phyloP scores from a whole-genome alignment of 2,888 invertebrate species.

The Parnassius smintheus region DNA sequence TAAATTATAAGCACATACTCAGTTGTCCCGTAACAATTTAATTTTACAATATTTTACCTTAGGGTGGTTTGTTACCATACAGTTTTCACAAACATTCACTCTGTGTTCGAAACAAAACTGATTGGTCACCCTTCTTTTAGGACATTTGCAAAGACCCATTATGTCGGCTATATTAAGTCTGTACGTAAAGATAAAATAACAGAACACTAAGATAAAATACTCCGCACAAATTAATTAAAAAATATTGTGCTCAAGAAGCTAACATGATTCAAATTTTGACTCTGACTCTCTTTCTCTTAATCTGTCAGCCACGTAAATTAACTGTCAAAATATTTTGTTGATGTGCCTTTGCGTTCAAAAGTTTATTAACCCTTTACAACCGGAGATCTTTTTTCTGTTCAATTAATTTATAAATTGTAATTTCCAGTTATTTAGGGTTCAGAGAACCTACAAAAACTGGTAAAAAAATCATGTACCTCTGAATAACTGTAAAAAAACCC shows the following conservation, averaged over 20 bases:
- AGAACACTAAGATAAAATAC: too few species aligned
- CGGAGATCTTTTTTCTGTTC: too few species aligned
- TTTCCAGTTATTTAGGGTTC: too few species aligned
- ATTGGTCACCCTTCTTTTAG: conserved; percentile 97
- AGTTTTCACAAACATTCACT: conserved; percentile 99
- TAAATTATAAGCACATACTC: background rate
- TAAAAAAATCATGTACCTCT: too few species aligned
- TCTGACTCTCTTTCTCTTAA: conserved; percentile 11
- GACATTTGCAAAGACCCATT: conserved; percentile 99
- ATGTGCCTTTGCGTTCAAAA: conserved; percentile 34
- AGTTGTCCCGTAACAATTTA: background rate
- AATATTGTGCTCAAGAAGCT: too few species aligned
- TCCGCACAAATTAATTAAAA: too few species aligned
- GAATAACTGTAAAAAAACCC: too few species aligned
- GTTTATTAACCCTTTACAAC: too few species aligned
- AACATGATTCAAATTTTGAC: too few species aligned
- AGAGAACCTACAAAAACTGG: too few species aligned
- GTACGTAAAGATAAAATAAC: too few species aligned
- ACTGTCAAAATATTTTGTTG: conserved; percentile 32
- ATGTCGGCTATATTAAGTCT: conserved; percentile 31
- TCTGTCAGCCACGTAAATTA: conserved; percentile 40
- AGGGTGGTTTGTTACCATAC: conserved; percentile 97
- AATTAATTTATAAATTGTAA: too few species aligned
- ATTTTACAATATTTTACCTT: conserved; percentile 83
- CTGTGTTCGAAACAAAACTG: conserved; percentile 99